A percentile compares a stretch with the other conserved stretches of the same genome.
phyloP scores from a whole-genome alignment of 2,888 invertebrate genomes.

The Drosophila buzzatii region DNA sequence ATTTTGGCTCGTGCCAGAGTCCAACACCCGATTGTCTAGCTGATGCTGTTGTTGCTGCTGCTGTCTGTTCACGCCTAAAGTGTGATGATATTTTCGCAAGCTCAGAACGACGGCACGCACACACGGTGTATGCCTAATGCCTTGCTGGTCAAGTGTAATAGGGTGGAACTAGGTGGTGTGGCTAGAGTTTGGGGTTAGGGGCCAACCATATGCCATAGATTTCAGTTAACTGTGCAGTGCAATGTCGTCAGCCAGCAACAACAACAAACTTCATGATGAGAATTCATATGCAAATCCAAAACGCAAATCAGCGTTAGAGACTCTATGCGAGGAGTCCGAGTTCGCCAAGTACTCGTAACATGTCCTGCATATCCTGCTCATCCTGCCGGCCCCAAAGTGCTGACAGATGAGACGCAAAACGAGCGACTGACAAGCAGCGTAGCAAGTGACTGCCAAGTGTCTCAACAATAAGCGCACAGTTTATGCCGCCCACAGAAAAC shows the following conservation, averaged over 20 bases:
- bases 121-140: slow-evolving; percentile 55
- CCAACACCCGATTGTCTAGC: slow-evolving; percentile 16
- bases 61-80: slow-evolving; percentile 30
- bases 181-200: background rate
- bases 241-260: slow-evolving; percentile 54
- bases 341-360: background rate
- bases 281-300: slow-evolving; percentile 68
- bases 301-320: slow-evolving; percentile 67
- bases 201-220: slow-evolving; percentile 58
- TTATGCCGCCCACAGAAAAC: slow-evolving; percentile 23
- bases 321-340: slow-evolving; percentile 16
- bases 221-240: slow-evolving; percentile 66
- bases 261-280: slow-evolving; percentile 66
- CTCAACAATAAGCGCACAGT: slow-evolving; percentile 43
- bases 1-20: slow-evolving; percentile 15
- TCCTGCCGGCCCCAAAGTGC: slow-evolving; percentile 27
- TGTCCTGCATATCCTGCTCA: background rate
- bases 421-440: slow-evolving; percentile 22
- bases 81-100: slow-evolving; percentile 36
- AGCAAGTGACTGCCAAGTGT: slow-evolving; percentile 43
- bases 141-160: slow-evolving; percentile 40
- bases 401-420: slow-evolving; percentile 38
- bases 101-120: slow-evolving; percentile 47
- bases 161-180: background rate
- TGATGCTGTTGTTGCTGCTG: slow-evolving; percentile 9